Evolutionary conservation across 2,113 vertebrate genomes (phyloP).

Genomic region (Mormoops blainvillei): DNA sequence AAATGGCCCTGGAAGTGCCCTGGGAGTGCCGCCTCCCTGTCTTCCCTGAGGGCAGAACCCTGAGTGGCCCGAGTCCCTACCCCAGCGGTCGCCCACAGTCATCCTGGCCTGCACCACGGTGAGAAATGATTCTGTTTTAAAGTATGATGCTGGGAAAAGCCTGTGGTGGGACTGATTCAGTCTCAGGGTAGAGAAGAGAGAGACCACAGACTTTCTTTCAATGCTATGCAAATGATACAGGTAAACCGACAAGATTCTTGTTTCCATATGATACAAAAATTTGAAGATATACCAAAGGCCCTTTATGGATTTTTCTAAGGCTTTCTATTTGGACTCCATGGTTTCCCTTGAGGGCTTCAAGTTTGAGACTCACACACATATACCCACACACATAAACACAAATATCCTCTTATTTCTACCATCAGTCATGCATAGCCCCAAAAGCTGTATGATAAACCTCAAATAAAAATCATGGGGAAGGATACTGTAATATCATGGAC

Average conservation of each 20-base stretch:
- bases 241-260: neutral
- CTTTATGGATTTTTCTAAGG: neutral
- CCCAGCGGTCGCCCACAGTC: neutral
- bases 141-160: neutral
- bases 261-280: neutral
- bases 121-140: neutral
- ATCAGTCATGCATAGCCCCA: neutral
- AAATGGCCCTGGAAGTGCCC: neutral
- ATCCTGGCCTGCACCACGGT: neutral
- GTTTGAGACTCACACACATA: neutral
- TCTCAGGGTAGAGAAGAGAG: neutral
- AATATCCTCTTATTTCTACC: neutral
- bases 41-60: neutral
- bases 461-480: neutral
- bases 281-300: neutral
- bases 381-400: neutral
- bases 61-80: too few relatives aligned
- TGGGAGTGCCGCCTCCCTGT: neutral
- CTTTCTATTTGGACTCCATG: neutral
- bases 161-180: neutral
- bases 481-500: neutral
- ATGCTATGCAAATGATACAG: neutral
- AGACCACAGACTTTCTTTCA: neutral
- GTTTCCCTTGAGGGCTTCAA: neutral
- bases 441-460: neutral